Evolutionary conservation across 2,797 vertebrate species (phyloP).

Genomic region (Sebastiscus tertius): DNA sequence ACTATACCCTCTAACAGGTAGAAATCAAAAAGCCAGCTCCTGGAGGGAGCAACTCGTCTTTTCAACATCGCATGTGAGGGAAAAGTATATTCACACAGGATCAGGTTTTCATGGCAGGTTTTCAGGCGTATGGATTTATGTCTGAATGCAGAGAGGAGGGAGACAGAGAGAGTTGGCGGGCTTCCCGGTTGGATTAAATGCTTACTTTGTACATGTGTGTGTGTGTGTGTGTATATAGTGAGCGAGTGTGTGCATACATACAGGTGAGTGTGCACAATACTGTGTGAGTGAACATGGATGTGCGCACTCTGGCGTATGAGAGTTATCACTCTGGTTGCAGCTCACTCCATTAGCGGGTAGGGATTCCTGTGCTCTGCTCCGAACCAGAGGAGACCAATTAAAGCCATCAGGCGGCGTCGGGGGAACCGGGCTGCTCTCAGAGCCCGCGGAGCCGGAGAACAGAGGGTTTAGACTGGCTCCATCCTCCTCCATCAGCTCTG

Average conservation of each 20-base stretch:
- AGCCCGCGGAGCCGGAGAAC: constrained; percentile 44
- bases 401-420: constrained; percentile 58
- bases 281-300: neutral
- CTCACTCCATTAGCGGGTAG: constrained; percentile 50
- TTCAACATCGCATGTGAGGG: neutral
- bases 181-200: constrained; percentile 39
- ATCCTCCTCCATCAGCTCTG: constrained; percentile 30
- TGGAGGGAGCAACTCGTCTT: constrained; percentile 10
- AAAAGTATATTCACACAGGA: constrained; percentile 31
- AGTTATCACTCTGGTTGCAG: constrained; percentile 35
- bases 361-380: constrained; percentile 51
- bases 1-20: constrained; percentile 16
- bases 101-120: constrained; percentile 29
- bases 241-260: neutral
- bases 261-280: neutral
- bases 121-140: constrained; percentile 42
- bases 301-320: neutral
- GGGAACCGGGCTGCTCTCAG: constrained; percentile 47
- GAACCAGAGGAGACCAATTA: constrained; percentile 73
- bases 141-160: constrained; percentile 37
- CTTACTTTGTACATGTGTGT: constrained; percentile 17
- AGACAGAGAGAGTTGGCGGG: constrained; percentile 6
- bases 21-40: constrained; percentile 44
- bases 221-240: neutral
- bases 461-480: constrained; percentile 48